Conservation (phyloP, 2,888 invertebrate genomes). For the Yponomeuta cagnagella region DNA sequence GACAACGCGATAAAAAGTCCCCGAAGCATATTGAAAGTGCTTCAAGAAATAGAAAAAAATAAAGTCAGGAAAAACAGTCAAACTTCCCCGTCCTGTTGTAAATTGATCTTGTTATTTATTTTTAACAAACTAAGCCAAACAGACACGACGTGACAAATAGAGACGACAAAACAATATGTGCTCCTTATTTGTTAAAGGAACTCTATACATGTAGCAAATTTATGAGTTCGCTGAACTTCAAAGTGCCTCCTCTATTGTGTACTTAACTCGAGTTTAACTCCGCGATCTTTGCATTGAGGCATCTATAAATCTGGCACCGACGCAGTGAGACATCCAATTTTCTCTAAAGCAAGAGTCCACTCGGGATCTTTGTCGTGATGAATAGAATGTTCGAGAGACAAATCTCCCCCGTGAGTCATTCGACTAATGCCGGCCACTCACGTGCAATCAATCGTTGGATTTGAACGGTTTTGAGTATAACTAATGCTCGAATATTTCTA, state of each 20-base stretch:
- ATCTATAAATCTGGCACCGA: conserved; percentile 60
- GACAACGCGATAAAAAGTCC: too few relatives aligned
- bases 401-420: conserved; percentile 58
- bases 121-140: too few relatives aligned
- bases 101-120: too few relatives aligned
- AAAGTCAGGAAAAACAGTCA: too few relatives aligned
- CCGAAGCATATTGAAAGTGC: too few relatives aligned
- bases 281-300: not conserved
- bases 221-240: not conserved
- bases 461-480: too few relatives aligned
- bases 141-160: too few relatives aligned
- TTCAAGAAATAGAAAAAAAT: too few relatives aligned
- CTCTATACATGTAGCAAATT: not conserved
- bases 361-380: conserved; percentile 63
- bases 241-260: not conserved
- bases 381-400: conserved; percentile 59
- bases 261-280: not conserved
- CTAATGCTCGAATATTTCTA: too few relatives aligned
- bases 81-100: too few relatives aligned
- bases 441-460: not conserved
- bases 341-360: conserved; percentile 67
- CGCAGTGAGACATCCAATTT: conserved; percentile 64
- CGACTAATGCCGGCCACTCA: conserved; percentile 21
- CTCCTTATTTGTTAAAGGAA: too few relatives aligned
- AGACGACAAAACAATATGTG: too few relatives aligned